Percentiles rank a stretch among this genome's conserved stretches.
These are phyloP conservation scores for Watsonalla cultraria DNA, from an alignment of 2,888 invertebrate genomes.

Conservation along the genomic window DNA sequence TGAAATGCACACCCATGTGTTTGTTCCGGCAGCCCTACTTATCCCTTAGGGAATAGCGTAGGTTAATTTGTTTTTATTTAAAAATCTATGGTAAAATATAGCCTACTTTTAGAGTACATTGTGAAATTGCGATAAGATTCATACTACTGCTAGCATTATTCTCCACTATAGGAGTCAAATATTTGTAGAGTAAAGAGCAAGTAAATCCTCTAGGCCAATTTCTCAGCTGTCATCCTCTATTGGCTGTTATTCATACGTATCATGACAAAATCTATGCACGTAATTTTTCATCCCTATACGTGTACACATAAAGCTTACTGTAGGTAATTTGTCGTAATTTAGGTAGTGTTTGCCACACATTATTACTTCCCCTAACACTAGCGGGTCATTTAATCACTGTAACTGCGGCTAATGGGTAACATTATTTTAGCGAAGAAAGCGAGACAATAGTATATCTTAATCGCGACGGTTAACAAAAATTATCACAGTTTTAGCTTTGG, in stretches of 20 bases:
- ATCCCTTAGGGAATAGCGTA: no score
- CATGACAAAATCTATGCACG: not conserved
- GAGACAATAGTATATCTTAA: conserved; percentile 52
- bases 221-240: no score
- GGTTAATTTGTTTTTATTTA: no score
- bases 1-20: no score
- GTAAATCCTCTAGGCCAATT: no score
- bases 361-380: conserved; percentile 55
- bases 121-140: no score
- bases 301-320: not conserved
- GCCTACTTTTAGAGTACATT: no score
- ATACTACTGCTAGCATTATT: no score
- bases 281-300: not conserved
- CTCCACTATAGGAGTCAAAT: no score
- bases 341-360: conserved; percentile 42
- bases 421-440: conserved; percentile 70
- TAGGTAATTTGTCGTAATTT: conserved; percentile 16
- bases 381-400: conserved; percentile 72
- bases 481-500: conserved; percentile 42
- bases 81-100: no score
- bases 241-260: not conserved
- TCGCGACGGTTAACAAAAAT: conserved; percentile 57
- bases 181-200: no score
- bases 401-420: conserved; percentile 69
- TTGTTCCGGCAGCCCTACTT: no score